Conservation (phyloP, 2,888 invertebrate species). For the Lasioglossum pauxillum region DNA sequence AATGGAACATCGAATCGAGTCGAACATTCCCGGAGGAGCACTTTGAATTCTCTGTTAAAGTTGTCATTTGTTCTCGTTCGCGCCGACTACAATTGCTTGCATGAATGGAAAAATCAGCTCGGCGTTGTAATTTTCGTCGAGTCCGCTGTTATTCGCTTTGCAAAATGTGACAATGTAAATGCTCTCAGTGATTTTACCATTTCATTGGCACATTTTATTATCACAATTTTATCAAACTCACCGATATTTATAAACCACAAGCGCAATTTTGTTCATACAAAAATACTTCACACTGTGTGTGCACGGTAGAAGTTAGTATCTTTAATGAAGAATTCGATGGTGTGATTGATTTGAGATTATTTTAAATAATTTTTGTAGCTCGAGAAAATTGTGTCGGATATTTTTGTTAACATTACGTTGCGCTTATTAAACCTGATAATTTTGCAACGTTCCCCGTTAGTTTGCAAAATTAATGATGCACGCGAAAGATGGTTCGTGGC, state of each 20-base stretch:
- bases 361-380: no score
- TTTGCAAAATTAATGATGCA: background rate
- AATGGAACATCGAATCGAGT: constrained; percentile 16
- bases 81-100: background rate
- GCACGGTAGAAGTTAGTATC: no score
- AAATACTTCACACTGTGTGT: no score
- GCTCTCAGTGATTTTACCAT: background rate
- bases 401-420: background rate
- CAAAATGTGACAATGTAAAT: background rate
- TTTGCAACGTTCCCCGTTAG: background rate
- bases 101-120: background rate
- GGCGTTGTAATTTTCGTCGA: background rate
- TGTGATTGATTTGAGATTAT: no score
- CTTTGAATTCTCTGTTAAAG: background rate
- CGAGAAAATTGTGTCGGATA: background rate
- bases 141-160: background rate
- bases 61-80: background rate
- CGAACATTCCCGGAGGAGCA: background rate
- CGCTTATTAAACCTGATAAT: no score
- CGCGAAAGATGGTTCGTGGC: background rate
- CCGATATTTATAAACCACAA: no score
- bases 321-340: no score
- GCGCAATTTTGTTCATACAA: no score
- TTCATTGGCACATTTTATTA: background rate
- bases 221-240: background rate